These are phyloP conservation scores for Rhopalosiphum maidis DNA, from an alignment of 1,140 invertebrate species.

Conservation along the genomic window DNA sequence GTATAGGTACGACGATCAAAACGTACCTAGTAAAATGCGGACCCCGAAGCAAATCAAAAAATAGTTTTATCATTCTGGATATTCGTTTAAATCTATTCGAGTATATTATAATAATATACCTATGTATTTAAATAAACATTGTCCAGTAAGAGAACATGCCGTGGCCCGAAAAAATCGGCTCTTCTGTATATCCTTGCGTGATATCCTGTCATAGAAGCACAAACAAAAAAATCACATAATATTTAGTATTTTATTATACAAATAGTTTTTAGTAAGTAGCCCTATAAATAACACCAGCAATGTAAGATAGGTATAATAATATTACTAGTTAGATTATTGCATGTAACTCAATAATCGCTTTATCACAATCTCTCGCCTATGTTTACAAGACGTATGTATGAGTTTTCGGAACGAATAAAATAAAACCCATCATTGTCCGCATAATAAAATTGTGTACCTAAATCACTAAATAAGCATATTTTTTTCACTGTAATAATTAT, in stretches of 20 bases:
- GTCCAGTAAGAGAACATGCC: too few relatives aligned
- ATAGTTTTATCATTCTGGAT: background rate
- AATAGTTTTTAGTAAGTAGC: too few relatives aligned
- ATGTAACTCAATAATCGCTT: too few relatives aligned
- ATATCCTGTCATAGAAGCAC: too few relatives aligned
- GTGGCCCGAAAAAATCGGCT: too few relatives aligned
- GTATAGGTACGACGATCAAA: too few relatives aligned
- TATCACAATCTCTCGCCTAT: background rate
- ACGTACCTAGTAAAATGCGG: background rate
- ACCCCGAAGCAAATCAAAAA: background rate
- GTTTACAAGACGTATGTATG: background rate
- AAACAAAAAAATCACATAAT: too few relatives aligned
- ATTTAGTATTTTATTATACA: too few relatives aligned
- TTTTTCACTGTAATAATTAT: background rate
- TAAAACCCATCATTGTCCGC: background rate
- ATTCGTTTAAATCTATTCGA: background rate
- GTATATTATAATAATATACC: too few relatives aligned
- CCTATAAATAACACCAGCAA: too few relatives aligned
- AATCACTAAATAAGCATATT: background rate
- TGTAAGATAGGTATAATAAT: background rate
- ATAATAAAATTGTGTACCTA: background rate
- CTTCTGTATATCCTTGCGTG: too few relatives aligned
- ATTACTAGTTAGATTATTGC: background rate
- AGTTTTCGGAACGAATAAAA: background rate
- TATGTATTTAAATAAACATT: too few relatives aligned